Base-by-base conservation (phyloP, 2,797 vertebrate species). In the Sebastes goodei region DNA sequence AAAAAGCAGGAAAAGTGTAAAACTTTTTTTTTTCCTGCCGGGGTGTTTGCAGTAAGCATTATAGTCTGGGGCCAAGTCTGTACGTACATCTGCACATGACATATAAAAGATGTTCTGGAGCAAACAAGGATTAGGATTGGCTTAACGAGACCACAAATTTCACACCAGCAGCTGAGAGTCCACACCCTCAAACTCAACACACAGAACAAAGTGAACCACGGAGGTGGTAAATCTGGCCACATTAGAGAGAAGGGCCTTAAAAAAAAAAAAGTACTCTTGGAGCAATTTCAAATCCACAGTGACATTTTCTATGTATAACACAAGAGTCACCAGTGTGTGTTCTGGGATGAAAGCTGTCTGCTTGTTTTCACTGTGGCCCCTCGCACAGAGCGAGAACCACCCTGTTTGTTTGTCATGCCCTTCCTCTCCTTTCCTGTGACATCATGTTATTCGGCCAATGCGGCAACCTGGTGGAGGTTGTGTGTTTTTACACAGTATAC, bases 331-430 rank as follows among this genome's bases (percentile, higher is more conserved):
- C 56, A 15, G 35, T 71, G 56, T 70, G 70, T 61, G 32, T 59
- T 75, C 10, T 56, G 76, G 15, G 64, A 80, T 71, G n/a, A 76
- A 69, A 78, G 67, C 49, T 52, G 74, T 61, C 17, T 71, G 59
- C 10, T 65, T 82, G 84, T 78, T 70, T 70, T 80, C 32, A 52
- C 71, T 78, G 75, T 67, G 76, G 71, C 71, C 84, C 71, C 71
- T 87, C 69, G 56, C 72, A 84, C 71, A 83, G 69, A 83, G 49
- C 15, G 65, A 67, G 71, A 78, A 81, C 81, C 85, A 78, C 71
- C 76, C 81, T 78, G 85, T 76, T 78, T 86, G 78, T 88, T 83
- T 83, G 81, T 75, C 33, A 74, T 77, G 76, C 20, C n/a, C 62
- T 74, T 83, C 69, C 82, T 87, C 73, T 81, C 21, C 60, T 66